Conservation (phyloP, 2,888 invertebrate genomes). For the Cataglyphis livida region DNA sequence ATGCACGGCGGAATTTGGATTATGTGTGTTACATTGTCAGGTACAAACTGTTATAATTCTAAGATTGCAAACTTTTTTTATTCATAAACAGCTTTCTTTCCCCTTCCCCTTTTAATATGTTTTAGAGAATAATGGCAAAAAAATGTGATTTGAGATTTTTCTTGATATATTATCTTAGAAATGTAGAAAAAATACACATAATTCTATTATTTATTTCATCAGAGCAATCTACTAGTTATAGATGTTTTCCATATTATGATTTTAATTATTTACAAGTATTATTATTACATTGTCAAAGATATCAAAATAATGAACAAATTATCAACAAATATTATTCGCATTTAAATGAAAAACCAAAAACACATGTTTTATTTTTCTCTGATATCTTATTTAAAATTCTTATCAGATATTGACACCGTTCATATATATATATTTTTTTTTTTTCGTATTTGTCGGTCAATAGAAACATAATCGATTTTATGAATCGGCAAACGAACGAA, state of each 20-base stretch:
- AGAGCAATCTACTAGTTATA: background rate
- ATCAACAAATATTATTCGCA: background rate
- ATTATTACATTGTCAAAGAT: background rate
- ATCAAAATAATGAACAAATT: background rate
- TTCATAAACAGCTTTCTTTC: background rate
- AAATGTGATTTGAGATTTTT: background rate
- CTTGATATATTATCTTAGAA: background rate
- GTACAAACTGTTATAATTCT: constrained; percentile 84
- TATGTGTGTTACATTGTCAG: constrained; percentile 93
- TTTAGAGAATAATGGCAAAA: background rate
- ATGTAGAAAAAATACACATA: background rate
- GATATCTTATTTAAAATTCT: background rate
- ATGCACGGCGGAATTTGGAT: constrained; percentile 97
- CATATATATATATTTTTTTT: background rate
- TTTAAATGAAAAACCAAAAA: background rate
- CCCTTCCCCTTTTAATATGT: background rate
- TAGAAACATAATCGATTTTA: constrained; percentile 18
- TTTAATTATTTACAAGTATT: background rate
- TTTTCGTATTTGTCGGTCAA: background rate
- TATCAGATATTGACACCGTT: background rate
- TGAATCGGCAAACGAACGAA: background rate
- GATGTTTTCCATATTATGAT: background rate
- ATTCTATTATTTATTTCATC: background rate
- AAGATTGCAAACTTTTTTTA: background rate
- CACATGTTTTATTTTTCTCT: background rate